Conservation (phyloP, 2,888 invertebrate species). For the Slavum lentiscoides region DNA sequence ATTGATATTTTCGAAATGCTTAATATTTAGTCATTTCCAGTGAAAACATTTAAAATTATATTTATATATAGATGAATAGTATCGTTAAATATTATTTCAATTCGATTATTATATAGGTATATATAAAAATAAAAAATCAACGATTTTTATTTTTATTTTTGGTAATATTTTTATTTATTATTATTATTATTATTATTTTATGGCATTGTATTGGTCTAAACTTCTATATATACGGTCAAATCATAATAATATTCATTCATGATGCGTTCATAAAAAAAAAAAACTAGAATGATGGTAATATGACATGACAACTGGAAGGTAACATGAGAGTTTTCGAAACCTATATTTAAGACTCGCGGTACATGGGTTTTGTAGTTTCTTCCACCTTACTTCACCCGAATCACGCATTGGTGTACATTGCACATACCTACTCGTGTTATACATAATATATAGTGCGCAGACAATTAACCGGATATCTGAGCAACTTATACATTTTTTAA, state of each 20-base stretch:
- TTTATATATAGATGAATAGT: background rate
- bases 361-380: slow-evolving; percentile 52
- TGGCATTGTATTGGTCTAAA: slow-evolving; percentile 21
- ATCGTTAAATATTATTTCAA: background rate
- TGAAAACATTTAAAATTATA: background rate
- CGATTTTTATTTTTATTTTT: background rate
- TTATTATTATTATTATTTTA: background rate
- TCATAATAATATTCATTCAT: slow-evolving; percentile 24
- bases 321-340: slow-evolving; percentile 48
- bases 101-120: background rate
- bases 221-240: slow-evolving; percentile 13
- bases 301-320: slow-evolving; percentile 48
- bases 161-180: background rate
- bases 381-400: slow-evolving; percentile 49
- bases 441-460: slow-evolving; percentile 3
- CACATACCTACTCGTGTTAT: slow-evolving; percentile 4
- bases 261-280: background rate
- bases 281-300: slow-evolving; percentile 35
- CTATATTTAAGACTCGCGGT: slow-evolving; percentile 35
- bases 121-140: background rate
- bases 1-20: background rate
- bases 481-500: slow-evolving; percentile 25
- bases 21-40: no score
- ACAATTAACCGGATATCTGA: slow-evolving; percentile 50
- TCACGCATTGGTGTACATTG: slow-evolving; percentile 46